Conservation (phyloP, 2,888 invertebrate genomes). For the Stictocephala bisonia region DNA sequence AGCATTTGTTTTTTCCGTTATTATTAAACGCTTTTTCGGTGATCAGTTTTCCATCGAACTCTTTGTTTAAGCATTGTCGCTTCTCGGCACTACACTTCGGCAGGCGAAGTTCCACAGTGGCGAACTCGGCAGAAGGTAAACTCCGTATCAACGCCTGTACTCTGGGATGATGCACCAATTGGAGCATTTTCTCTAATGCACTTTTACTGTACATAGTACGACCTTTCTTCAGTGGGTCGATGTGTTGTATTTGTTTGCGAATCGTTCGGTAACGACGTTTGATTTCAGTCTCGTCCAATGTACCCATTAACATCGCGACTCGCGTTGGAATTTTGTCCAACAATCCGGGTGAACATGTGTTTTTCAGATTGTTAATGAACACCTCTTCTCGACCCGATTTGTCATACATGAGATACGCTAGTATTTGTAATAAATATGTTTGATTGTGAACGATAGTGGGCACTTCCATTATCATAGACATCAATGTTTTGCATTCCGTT, state of each 20-base stretch:
- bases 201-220: neutral
- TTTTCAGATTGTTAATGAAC: slow-evolving; percentile 2
- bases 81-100: too few species aligned
- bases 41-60: too few species aligned
- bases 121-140: neutral
- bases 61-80: too few species aligned
- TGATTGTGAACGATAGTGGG: slow-evolving; percentile 1
- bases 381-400: neutral
- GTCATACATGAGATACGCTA: slow-evolving; percentile 6
- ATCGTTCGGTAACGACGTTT: too few species aligned
- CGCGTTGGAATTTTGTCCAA: neutral
- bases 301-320: slow-evolving; percentile 11
- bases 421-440: slow-evolving; percentile 8
- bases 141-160: neutral
- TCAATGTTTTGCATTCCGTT: neutral
- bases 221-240: neutral
- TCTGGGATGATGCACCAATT: neutral
- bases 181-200: neutral
- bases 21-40: too few species aligned
- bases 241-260: neutral
- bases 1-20: slow-evolving; percentile 1
- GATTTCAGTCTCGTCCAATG: neutral
- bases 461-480: slow-evolving; percentile 7
- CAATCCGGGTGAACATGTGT: neutral
- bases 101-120: neutral